Evolutionary conservation across 2,113 vertebrate species (phyloP).

Genomic region (Lates calcarifer): DNA sequence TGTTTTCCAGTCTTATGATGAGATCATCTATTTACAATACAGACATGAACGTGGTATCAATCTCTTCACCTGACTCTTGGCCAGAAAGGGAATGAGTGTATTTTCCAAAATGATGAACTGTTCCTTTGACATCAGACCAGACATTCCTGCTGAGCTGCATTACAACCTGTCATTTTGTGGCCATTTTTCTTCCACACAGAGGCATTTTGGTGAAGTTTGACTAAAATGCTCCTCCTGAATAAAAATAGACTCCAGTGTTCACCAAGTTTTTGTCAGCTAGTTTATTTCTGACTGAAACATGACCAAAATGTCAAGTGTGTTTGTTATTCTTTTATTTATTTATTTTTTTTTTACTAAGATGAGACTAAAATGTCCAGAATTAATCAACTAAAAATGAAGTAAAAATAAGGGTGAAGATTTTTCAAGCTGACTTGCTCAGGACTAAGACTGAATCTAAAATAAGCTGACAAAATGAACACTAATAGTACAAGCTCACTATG

Average conservation of each 20-base stretch:
- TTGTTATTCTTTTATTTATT: too few relatives aligned
- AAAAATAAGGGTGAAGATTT: too few relatives aligned
- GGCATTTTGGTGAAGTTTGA: constrained; percentile 2
- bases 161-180: neutral
- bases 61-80: neutral
- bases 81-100: neutral
- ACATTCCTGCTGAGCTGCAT: neutral
- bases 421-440: too few relatives aligned
- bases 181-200: neutral
- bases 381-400: too few relatives aligned
- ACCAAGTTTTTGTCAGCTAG: neutral
- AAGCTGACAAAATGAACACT: too few relatives aligned
- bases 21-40: neutral
- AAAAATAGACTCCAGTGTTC: too few relatives aligned
- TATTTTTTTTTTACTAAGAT: too few relatives aligned
- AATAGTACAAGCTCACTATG: too few relatives aligned
- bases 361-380: too few relatives aligned
- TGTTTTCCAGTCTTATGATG: neutral
- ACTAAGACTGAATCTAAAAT: too few relatives aligned
- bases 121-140: neutral
- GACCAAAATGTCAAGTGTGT: too few relatives aligned
- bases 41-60: neutral
- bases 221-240: neutral
- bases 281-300: neutral
- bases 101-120: neutral